These are phyloP conservation scores for Strix occidentalis DNA, from an alignment of 2,797 vertebrate genomes.

Conservation along the genomic window DNA sequence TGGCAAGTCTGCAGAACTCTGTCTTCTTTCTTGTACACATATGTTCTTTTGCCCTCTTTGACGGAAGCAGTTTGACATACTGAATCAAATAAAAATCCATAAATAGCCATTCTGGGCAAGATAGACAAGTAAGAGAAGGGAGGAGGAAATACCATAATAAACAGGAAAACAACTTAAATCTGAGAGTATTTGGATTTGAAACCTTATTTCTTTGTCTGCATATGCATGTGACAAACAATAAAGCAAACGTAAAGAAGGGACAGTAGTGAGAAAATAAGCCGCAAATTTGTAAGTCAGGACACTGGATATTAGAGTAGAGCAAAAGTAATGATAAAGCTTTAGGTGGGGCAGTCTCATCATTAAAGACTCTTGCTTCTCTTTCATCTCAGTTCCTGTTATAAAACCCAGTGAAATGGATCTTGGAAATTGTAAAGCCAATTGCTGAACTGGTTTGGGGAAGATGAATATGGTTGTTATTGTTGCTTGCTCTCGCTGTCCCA, in stretches of 20 bases:
- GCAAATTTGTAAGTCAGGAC: neutral
- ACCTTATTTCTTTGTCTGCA: constrained; percentile 11
- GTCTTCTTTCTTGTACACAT: neutral
- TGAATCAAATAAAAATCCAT: constrained; percentile 29
- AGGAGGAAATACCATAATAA: neutral
- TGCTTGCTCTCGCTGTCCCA: neutral
- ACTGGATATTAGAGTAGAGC: neutral
- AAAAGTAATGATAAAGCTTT: neutral
- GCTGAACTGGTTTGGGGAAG: constrained; percentile 33
- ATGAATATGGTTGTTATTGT: constrained; percentile 8
- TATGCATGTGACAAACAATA: neutral
- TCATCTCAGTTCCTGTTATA: constrained; percentile 40
- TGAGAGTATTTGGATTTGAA: constrained; percentile 45
- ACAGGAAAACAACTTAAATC: constrained; percentile 4
- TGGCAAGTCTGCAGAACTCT: neutral
- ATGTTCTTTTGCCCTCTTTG: neutral
- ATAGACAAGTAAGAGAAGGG: neutral
- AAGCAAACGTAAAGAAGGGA: constrained; percentile 39
- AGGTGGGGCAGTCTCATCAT: neutral
- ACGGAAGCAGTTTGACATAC: constrained; percentile 34
- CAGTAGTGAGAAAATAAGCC: constrained; percentile 16
- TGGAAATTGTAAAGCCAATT: constrained; percentile 52
- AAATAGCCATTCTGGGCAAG: constrained; percentile 10
- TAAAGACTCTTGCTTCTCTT: constrained; percentile 25
- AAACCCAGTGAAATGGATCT: constrained; percentile 54